phyloP scores from a whole-genome alignment of 2,797 vertebrate genomes.

The Numenius phaeopus region DNA sequence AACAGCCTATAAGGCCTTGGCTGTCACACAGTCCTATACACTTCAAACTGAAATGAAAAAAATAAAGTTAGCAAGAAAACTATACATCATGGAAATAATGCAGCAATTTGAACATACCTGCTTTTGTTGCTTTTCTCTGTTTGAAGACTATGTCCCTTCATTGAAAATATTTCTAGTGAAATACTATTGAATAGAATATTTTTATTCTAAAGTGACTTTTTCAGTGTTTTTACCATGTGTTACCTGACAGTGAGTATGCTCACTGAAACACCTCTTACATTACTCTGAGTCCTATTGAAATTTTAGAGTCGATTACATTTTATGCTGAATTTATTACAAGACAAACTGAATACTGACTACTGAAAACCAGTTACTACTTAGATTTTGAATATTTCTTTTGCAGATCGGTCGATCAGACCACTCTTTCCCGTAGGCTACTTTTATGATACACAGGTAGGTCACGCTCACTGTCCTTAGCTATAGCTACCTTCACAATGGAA shows the following conservation, averaged over 20 bases:
- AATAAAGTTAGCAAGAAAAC: background rate
- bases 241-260: background rate
- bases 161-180: background rate
- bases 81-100: background rate
- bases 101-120: background rate
- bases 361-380: background rate
- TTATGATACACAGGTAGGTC: slow-evolving; percentile 95
- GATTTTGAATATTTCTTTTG: slow-evolving; percentile 6
- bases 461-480: background rate
- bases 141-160: background rate
- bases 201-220: background rate
- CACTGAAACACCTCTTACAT: background rate
- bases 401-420: slow-evolving; percentile 94
- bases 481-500: background rate
- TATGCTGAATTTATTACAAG: background rate
- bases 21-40: background rate
- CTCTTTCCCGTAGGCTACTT: slow-evolving; percentile 96
- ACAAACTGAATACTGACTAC: background rate
- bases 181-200: background rate
- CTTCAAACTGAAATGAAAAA: background rate
- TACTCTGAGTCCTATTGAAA: background rate
- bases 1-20: background rate
- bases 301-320: background rate
- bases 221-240: background rate
- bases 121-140: background rate